Percentiles rank a stretch among this genome's conserved stretches.
phyloP scores from a whole-genome alignment of 1,140 invertebrate genomes.

The Euschistus heros region DNA sequence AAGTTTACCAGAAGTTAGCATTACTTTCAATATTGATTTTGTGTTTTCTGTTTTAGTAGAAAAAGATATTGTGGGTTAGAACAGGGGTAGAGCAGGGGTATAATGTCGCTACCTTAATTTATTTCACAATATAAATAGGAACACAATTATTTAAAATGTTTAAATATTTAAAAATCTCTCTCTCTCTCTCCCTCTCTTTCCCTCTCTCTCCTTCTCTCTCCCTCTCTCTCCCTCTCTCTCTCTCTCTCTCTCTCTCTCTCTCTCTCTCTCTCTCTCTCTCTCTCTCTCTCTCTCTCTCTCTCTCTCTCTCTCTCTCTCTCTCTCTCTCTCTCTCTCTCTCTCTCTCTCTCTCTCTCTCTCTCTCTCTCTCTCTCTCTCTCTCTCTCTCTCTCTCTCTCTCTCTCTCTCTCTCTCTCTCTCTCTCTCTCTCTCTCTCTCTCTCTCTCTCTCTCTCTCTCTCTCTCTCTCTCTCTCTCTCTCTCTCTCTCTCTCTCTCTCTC shows the following conservation, averaged over 20 bases:
- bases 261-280: constrained; percentile 16
- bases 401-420: constrained; percentile 10
- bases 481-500: too few species aligned
- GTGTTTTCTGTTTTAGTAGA: too few species aligned
- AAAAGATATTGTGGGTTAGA: too few species aligned
- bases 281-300: constrained; percentile 19
- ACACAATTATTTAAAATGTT: too few species aligned
- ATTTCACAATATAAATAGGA: too few species aligned
- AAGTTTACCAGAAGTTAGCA: too few species aligned
- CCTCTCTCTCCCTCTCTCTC: constrained; percentile 11
- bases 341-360: constrained; percentile 8
- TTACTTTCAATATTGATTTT: too few species aligned
- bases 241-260: constrained; percentile 15
- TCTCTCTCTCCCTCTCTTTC: constrained; percentile 10
- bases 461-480: too few species aligned
- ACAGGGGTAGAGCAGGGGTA: too few species aligned
- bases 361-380: constrained; percentile 14
- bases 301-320: constrained; percentile 18
- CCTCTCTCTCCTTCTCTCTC: constrained; percentile 11
- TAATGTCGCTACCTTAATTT: too few species aligned
- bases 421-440: background rate
- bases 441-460: too few species aligned
- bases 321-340: constrained; percentile 14
- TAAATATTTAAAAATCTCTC: too few species aligned
- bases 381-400: constrained; percentile 14